A percentile compares a stretch with the other conserved stretches of the same genome.
These are phyloP conservation scores for Drosophila setifemur DNA, from an alignment of 1,140 invertebrate species.

Conservation along the genomic window DNA sequence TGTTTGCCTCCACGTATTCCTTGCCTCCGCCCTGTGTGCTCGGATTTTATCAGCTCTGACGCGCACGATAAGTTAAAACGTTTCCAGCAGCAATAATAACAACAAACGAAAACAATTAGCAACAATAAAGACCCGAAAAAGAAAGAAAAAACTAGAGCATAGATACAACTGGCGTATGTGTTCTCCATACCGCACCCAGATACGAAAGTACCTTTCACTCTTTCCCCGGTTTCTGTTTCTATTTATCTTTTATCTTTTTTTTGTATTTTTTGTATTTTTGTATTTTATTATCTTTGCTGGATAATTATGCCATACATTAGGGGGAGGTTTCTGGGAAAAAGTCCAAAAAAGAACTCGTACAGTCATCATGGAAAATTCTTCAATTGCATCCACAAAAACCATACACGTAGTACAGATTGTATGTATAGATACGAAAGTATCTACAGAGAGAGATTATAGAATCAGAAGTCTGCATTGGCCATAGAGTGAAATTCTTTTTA, in stretches of 20 bases:
- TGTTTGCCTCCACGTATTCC: conserved; percentile 9
- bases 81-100: conserved; percentile 42
- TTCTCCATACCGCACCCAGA: conserved; percentile 42
- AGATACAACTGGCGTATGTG: conserved; percentile 43
- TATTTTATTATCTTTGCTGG: conserved; percentile 22
- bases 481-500: conserved; percentile 58
- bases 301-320: conserved; percentile 32
- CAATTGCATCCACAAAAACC: conserved; percentile 30
- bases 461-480: conserved; percentile 42
- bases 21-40: conserved; percentile 15
- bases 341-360: conserved; percentile 18
- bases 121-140: conserved; percentile 46
- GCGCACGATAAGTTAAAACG: conserved; percentile 56
- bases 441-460: conserved; percentile 37
- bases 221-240: background rate
- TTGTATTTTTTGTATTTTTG: conserved; percentile 25
- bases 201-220: conserved; percentile 12
- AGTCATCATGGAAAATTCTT: conserved; percentile 67
- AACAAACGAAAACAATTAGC: conserved; percentile 71
- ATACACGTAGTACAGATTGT: conserved; percentile 11
- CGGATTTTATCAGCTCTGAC: conserved; percentile 60
- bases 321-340: conserved; percentile 29
- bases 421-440: conserved; percentile 15
- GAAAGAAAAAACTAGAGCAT: conserved; percentile 52
- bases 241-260: background rate